Base-by-base conservation (phyloP, 2,888 invertebrate genomes). In the Scotopteryx bipunctaria region DNA sequence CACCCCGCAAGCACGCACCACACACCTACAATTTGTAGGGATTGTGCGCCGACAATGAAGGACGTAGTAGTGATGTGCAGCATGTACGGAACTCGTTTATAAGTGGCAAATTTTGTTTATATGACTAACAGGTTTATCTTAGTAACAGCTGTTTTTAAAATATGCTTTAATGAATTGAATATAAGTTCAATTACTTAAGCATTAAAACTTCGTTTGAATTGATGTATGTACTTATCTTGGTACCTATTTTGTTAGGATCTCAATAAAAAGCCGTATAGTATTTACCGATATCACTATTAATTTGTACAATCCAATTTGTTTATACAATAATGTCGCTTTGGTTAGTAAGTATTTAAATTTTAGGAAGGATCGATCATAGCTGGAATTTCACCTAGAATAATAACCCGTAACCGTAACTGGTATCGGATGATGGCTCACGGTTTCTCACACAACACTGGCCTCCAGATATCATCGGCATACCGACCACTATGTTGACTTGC, bases 391-490 rank as follows among this genome's bases (percentile, higher is more conserved):
- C 13, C 8, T 6, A 21, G 29, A 16, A 40, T 27, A 43, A 36
- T 9, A 27, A 15, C 5, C 25, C 25, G 25, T 25, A 19, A 15
- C 35, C 5, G 17, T 33, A 33, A 17, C 11, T 25, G 16, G 15
- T 27, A 32, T 43, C 16, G 8, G 31, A 37, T 38, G 40, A 37
- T 19, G 25, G 6, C 33, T 32, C 35, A 33, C 27, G 35, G 19
- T 47, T 19, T 14, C 13, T 27, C 27, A 51, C 46, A 53, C 57
- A 53, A 37, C 59, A 57, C 61, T 59, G 47, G 54, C 59, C 41
- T 25, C 70, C 72, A 82, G 86, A 86, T 87, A 86, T 86, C 78
- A 86, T 86, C 83, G 81, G 78, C 73, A 81, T 85, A 78, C 83
- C 77, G 72, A 66, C 70, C 74, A 69, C 79, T 74, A 75, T 76